Conservation (phyloP, 2,797 vertebrate genomes). For the Intellagama lesueurii region DNA sequence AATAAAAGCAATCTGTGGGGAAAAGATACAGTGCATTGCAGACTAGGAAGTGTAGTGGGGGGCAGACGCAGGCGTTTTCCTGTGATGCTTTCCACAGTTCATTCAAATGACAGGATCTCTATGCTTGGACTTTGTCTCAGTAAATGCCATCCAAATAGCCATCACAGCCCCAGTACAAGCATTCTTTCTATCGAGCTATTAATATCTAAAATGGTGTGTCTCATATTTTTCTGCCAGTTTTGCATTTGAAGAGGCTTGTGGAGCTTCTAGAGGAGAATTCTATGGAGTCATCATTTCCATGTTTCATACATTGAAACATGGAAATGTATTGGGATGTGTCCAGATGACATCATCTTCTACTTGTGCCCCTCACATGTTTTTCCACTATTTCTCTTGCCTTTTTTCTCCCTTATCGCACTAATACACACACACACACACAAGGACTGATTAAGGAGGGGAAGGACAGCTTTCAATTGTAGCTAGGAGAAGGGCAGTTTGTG, state of each 20-base stretch:
- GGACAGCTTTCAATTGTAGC: no score
- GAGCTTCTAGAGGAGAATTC: neutral
- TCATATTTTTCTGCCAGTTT: neutral
- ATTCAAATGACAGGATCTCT: neutral
- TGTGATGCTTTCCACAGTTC: neutral
- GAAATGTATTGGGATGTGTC: no score
- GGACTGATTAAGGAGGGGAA: no score
- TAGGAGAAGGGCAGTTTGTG: no score
- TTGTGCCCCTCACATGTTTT: no score
- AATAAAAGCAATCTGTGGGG: neutral
- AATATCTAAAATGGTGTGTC: neutral
- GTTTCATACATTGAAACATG: no score
- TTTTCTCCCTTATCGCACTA: no score
- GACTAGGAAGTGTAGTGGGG: no score
- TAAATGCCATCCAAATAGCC: neutral
- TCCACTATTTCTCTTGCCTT: no score
- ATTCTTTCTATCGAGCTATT: neutral
- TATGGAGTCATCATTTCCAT: neutral
- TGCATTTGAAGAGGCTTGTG: neutral
- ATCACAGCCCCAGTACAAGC: neutral
- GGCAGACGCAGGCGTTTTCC: neutral
- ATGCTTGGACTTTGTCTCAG: neutral
- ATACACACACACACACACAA: no score
- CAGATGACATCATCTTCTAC: no score
- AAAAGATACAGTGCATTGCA: neutral